Conservation (phyloP, 2,888 invertebrate genomes). For the Tribolium freemani region DNA sequence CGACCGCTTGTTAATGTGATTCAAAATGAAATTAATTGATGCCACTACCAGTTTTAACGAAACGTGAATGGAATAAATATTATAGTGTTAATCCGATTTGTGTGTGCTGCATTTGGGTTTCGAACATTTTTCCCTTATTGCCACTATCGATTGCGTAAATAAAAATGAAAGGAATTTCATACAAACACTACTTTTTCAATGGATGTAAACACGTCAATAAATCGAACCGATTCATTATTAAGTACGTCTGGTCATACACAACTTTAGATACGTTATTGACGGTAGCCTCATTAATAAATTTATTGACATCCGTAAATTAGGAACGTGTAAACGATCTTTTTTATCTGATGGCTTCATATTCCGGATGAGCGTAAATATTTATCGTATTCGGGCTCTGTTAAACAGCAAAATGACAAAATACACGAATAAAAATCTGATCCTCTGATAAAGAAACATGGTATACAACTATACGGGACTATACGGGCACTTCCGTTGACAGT, state of each 20-base stretch:
- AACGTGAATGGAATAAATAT: slow-evolving; percentile 38
- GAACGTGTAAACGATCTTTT: not conserved
- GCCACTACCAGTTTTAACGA: slow-evolving; percentile 41
- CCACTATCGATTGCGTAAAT: not conserved
- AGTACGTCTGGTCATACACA: too few species aligned
- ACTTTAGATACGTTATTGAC: not conserved
- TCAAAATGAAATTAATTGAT: slow-evolving; percentile 42
- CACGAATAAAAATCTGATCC: too few species aligned
- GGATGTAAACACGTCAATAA: not conserved
- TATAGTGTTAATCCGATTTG: not conserved
- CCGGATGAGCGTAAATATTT: not conserved
- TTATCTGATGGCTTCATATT: not conserved
- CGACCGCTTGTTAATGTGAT: slow-evolving; percentile 38
- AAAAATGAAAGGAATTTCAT: not conserved
- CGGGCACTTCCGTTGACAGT: too few species aligned
- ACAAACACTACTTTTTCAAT: not conserved
- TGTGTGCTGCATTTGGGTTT: slow-evolving; percentile 6
- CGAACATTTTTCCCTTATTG: not conserved
- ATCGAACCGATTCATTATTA: too few species aligned
- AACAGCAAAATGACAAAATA: not conserved
- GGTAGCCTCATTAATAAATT: not conserved
- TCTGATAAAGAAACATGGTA: too few species aligned
- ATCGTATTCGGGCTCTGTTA: not conserved
- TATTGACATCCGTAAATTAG: not conserved
- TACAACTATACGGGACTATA: too few species aligned